A percentile compares a stretch with the other conserved stretches of the same genome.
These are phyloP conservation scores for Chrysochloris asiatica DNA, from an alignment of 2,113 vertebrate species.

Conservation along the genomic window DNA sequence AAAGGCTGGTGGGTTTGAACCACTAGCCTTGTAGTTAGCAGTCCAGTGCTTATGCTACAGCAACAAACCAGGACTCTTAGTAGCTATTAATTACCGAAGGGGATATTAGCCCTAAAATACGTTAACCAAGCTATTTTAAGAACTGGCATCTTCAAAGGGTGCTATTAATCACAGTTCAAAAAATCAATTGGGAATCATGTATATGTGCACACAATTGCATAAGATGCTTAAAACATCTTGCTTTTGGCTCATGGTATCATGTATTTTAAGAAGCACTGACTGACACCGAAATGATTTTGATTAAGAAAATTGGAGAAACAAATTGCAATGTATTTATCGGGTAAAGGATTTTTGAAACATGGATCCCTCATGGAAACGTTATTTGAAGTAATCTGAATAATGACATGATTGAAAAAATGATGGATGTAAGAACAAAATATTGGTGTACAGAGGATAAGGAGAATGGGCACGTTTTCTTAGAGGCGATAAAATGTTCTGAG, in stretches of 20 bases:
- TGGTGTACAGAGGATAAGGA: not conserved
- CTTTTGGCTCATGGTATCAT: not conserved
- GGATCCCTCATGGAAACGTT: not conserved
- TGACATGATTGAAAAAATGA: not conserved
- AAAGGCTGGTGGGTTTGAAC: not conserved
- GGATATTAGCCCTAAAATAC: not conserved
- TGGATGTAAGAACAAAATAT: not conserved
- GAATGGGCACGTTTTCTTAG: not conserved
- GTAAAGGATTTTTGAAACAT: not conserved
- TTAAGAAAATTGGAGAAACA: slow-evolving; percentile 8
- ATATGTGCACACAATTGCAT: not conserved
- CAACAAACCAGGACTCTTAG: not conserved
- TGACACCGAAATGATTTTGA: not conserved
- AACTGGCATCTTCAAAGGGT: not conserved
- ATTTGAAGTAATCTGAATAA: not conserved
- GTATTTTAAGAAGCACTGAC: not conserved
- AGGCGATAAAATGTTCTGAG: not conserved
- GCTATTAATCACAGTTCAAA: not conserved
- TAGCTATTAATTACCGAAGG: not conserved
- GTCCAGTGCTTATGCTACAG: not conserved
- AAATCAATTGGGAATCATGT: not conserved
- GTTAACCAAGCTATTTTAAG: not conserved
- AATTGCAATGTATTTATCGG: not conserved
- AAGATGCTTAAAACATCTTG: not conserved
- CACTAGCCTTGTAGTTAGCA: not conserved